Evolutionary conservation across 2,113 vertebrate species (phyloP).

Genomic region (Muntiacus muntjak): DNA sequence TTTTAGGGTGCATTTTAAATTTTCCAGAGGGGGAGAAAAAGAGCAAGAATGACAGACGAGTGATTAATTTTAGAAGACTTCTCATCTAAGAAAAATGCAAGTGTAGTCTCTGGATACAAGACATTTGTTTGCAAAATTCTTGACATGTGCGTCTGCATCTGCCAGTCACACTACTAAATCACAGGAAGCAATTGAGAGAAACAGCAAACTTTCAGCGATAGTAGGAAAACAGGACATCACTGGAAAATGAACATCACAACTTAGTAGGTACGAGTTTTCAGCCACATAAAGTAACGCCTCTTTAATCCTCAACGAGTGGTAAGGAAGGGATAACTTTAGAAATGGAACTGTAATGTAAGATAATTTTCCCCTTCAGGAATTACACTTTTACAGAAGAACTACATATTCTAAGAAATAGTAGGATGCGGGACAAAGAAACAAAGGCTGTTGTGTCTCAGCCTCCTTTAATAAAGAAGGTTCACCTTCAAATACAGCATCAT

Average conservation of each 20-base stretch:
- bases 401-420: background rate
- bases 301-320: background rate
- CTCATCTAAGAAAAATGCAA: slow-evolving; percentile 10
- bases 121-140: slow-evolving; percentile 12
- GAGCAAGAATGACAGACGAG: background rate
- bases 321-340: background rate
- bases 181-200: background rate
- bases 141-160: background rate
- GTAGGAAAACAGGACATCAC: background rate
- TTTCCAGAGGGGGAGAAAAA: background rate
- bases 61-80: background rate
- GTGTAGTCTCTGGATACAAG: background rate
- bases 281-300: background rate
- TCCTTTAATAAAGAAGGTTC: background rate
- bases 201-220: background rate
- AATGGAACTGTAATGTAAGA: background rate
- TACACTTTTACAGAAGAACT: background rate
- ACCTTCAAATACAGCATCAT: background rate
- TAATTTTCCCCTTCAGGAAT: background rate
- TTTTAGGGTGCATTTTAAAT: background rate
- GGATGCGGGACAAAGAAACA: background rate
- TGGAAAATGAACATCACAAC: background rate
- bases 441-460: background rate
- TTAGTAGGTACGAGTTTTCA: background rate
- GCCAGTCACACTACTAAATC: background rate